Evolutionary conservation across 2,888 invertebrate genomes (phyloP), one percentile per base, ranked within the genome.

Genomic region (Diloba caeruleocephala): DNA sequence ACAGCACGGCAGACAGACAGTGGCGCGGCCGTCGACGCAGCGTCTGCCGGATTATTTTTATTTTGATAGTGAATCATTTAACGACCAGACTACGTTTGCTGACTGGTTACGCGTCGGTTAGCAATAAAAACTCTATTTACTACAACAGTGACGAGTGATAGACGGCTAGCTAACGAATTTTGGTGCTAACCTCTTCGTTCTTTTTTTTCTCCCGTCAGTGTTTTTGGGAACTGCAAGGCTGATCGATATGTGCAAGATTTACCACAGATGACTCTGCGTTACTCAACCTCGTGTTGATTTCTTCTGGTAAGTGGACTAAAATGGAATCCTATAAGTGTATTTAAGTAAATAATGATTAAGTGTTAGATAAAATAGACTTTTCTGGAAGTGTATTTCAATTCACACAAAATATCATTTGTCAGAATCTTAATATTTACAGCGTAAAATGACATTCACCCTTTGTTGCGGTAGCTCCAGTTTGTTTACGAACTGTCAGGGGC

Each of bases 1-100:
- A 95, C 95, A 95, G 95, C 95, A 82, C 85, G 86, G 89, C 92
- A 92, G 92, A 92, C 92, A 92, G 92, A 92, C 92, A 91, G 92
- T 84, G 87, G 89, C 90, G 90, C 91, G 90, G 87, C 78, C 85
- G 89, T 87, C 88, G 92, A 92, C 91, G 85, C 87, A 88, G 89
- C 91, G 91, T 92, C 92, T 92, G 82, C 84, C 78, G 78, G 80
- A 87, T 84, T 91, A 92, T 92, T 92, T 92, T 93, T 93, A 93
- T 93, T 93, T 92, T 92, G 91, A 89, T 91, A 87, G 88, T 90
- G 88, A 86, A 85, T 89, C 85, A 87, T 84, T 85, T 88, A 89
- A 86, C 87, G 89, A 86, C 71, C 82, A 74, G 69, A 79, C 81
- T 83, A 80, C 75, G 80, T 79, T 82, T 74, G 72, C 74, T 81